These are phyloP conservation scores for Drosophila maculinotata DNA, from an alignment of 2,888 invertebrate genomes.

Conservation along the genomic window DNA sequence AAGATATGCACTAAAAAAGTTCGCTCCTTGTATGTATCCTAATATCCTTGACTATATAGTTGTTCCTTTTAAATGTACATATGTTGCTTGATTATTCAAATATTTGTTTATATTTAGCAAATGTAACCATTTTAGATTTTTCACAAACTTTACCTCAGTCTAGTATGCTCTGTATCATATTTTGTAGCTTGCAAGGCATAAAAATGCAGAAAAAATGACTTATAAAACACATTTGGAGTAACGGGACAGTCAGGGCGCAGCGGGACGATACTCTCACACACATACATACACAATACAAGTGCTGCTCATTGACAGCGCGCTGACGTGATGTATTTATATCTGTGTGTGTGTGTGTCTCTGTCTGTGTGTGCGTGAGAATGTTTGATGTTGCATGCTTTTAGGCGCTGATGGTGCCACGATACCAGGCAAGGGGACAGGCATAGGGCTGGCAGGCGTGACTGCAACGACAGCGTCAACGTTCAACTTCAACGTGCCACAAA, in stretches of 20 bases:
- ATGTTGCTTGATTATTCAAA: too few relatives aligned
- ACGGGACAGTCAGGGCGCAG: conserved; percentile 6
- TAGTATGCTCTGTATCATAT: conserved; percentile 1
- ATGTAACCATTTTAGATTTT: too few relatives aligned
- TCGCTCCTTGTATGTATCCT: too few relatives aligned
- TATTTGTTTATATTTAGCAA: too few relatives aligned
- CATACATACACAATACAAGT: conserved; percentile 54
- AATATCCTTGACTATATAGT: too few relatives aligned
- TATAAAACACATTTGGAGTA: conserved; percentile 60
- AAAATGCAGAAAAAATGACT: conserved; percentile 60
- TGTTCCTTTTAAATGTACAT: too few relatives aligned
- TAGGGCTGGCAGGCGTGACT: conserved; percentile 25
- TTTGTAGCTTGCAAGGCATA: conserved; percentile 18
- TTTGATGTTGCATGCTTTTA: conserved; percentile 64
- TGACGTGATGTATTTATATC: conserved; percentile 75
- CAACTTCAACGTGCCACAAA: conserved; percentile 77
- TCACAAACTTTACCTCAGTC: not conserved
- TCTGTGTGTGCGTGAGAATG: conserved; percentile 28
- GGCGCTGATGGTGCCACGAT: conserved; percentile 60
- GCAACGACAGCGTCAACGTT: conserved; percentile 49
- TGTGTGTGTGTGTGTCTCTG: conserved; percentile 8
- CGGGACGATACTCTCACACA: not conserved
- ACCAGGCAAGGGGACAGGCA: not conserved
- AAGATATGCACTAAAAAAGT: too few relatives aligned
- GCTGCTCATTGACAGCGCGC: conserved; percentile 74